Evolutionary conservation across 2,113 vertebrate genomes (phyloP).

Genomic region (Athene noctua): DNA sequence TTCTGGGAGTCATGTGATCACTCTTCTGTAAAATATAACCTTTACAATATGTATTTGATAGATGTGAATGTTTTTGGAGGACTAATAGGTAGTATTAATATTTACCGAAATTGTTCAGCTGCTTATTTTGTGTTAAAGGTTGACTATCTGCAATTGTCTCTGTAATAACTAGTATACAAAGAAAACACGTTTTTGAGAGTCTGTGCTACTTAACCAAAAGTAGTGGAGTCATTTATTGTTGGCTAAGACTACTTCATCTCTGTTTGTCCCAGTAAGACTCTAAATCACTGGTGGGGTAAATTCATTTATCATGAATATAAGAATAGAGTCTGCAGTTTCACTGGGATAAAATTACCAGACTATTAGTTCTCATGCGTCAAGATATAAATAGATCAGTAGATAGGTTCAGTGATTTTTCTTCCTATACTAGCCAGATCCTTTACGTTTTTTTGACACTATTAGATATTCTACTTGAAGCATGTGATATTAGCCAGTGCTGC

Average conservation of each 20-base stretch:
- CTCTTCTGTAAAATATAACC: not conserved
- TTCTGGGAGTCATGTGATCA: not conserved
- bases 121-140: not conserved
- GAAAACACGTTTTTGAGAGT: not conserved
- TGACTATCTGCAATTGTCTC: not conserved
- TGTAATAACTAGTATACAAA: not conserved
- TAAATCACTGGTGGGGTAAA: conserved; percentile 20
- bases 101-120: not conserved
- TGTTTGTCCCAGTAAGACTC: not conserved
- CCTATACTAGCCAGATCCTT: not conserved
- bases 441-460: not conserved
- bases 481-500: not conserved
- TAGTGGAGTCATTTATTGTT: not conserved
- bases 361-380: conserved; percentile 20
- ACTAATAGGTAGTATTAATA: not conserved
- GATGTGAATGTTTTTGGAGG: not conserved
- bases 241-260: not conserved
- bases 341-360: conserved; percentile 34
- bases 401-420: conserved; percentile 7
- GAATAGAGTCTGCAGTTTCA: not conserved
- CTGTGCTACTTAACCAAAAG: conserved; percentile 24
- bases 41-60: not conserved
- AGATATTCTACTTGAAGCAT: not conserved
- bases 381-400: conserved; percentile 20
- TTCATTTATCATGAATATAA: conserved; percentile 28